Conservation (phyloP, 2,113 vertebrate species). For the Camelus dromedarius region DNA sequence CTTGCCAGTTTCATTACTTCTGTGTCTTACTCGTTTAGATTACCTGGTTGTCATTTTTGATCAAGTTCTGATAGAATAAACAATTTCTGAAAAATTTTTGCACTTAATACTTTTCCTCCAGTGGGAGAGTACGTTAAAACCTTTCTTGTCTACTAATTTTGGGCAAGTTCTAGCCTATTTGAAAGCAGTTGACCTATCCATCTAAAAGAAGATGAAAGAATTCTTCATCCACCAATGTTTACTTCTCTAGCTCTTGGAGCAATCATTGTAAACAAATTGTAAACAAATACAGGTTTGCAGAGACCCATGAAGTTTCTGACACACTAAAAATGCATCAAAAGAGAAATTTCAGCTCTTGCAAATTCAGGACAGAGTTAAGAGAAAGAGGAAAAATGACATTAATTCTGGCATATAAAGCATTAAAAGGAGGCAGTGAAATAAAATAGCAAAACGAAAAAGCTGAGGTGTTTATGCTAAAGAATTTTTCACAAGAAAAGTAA, state of each 20-base stretch:
- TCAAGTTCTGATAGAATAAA: background rate
- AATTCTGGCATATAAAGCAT: background rate
- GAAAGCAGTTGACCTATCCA: background rate
- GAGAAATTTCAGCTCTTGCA: background rate
- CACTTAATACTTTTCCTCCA: background rate
- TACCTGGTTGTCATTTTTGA: background rate
- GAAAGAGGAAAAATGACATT: background rate
- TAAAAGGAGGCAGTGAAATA: background rate
- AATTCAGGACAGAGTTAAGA: background rate
- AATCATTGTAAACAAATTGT: background rate
- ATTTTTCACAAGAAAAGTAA: background rate
- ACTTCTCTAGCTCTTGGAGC: background rate
- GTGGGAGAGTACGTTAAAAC: background rate
- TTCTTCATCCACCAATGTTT: background rate
- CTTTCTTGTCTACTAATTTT: background rate
- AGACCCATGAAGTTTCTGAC: background rate
- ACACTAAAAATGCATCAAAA: background rate
- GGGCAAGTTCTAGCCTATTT: background rate
- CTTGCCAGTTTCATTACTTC: background rate
- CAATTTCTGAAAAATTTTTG: background rate
- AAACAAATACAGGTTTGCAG: background rate
- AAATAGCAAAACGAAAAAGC: background rate
- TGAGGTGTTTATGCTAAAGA: background rate
- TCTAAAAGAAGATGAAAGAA: background rate
- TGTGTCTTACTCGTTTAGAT: background rate